Percentiles rank a stretch among this genome's conserved stretches.
phyloP scores from a whole-genome alignment of 2,888 invertebrate species.

The Andrena dorsata region DNA sequence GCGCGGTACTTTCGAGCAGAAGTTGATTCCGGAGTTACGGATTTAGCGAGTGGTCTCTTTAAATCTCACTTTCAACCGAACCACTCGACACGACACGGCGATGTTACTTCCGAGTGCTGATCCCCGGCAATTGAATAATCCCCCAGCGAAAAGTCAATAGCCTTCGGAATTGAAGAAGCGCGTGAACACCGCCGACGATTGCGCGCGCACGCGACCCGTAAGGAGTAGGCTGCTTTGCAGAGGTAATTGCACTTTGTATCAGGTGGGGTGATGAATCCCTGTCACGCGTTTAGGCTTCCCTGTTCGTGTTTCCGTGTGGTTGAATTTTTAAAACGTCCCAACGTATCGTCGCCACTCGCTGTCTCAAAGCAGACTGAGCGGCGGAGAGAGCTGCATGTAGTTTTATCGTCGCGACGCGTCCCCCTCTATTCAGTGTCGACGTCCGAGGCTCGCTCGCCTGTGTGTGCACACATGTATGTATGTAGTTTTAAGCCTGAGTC shows the following conservation, averaged over 20 bases:
- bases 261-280: neutral
- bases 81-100: neutral
- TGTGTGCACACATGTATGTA: neutral
- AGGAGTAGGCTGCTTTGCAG: neutral
- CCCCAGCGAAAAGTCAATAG: neutral
- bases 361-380: slow-evolving; percentile 70
- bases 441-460: slow-evolving; percentile 38
- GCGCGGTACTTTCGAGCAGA: slow-evolving; percentile 8
- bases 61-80: neutral
- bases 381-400: slow-evolving; percentile 72
- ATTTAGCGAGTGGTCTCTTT: neutral
- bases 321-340: neutral
- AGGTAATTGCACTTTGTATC: slow-evolving; percentile 9
- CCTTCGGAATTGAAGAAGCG: slow-evolving; percentile 15
- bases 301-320: neutral
- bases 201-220: slow-evolving; percentile 9
- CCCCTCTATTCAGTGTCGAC: slow-evolving; percentile 49
- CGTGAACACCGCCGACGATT: neutral
- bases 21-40: neutral
- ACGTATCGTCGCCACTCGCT: slow-evolving; percentile 8
- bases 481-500: neutral
- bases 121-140: neutral
- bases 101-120: neutral
- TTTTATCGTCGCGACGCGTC: slow-evolving; percentile 74
- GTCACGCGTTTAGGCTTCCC: neutral